phyloP scores from a whole-genome alignment of 2,888 invertebrate species.

The Noctua pronuba region DNA sequence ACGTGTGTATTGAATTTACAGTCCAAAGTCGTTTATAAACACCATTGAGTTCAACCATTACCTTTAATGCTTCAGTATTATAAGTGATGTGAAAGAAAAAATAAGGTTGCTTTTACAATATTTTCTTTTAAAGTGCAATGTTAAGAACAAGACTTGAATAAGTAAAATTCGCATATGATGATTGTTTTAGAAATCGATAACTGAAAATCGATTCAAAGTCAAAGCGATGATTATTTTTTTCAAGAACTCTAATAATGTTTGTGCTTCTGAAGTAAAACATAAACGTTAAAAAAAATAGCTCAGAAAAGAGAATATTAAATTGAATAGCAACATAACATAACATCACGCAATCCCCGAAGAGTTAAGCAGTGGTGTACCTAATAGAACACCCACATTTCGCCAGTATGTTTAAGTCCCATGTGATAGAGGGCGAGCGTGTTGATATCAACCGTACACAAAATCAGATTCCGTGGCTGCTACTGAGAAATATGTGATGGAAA shows the following conservation, averaged over 20 bases:
- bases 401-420: not conserved
- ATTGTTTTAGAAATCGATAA: not conserved
- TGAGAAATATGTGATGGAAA: not conserved
- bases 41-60: conserved; percentile 46
- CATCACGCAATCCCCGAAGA: not conserved
- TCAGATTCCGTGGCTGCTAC: not conserved
- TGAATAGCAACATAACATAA: no score
- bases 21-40: conserved; percentile 39
- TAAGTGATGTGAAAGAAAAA: not conserved
- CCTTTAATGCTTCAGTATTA: conserved; percentile 30
- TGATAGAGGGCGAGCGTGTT: not conserved
- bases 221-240: not conserved
- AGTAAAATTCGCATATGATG: not conserved
- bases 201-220: not conserved
- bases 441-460: not conserved
- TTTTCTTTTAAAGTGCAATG: not conserved
- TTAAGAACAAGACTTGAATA: not conserved
- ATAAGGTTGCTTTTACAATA: not conserved
- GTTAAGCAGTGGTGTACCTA: not conserved
- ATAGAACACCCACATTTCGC: not conserved
- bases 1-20: conserved; percentile 58
- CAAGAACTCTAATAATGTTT: not conserved
- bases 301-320: no score
- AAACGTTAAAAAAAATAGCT: no score
- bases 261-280: no score